Base-by-base conservation (phyloP, 2,113 vertebrate species). In the Sceloporus undulatus region DNA sequence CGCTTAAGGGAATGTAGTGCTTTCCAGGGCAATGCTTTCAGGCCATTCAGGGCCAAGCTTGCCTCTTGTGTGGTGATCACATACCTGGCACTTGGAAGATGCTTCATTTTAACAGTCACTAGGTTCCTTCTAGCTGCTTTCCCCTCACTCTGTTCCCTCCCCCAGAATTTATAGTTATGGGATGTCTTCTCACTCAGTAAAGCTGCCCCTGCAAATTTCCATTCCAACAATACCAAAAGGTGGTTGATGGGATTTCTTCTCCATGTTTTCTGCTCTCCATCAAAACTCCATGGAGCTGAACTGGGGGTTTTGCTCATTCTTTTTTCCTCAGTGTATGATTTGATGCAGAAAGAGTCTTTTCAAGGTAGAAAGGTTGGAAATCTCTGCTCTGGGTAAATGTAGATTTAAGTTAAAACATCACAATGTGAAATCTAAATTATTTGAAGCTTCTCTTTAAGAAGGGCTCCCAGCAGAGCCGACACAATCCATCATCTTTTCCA, bases 401-500 rank as follows among this genome's bases (percentile, higher is more conserved):
- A 82, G 73, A 54, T 70, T 34, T 27, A 29, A 73, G 59, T 5
- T 73, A 75, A 80, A 79, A 54, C 54, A 88, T 77, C 42, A 82
- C 40, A 88, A 88, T 77, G 73, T 21, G 19, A 83, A 48, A 27
- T 19, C 21, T 82, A 76, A 59, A 90, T 86, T 56, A 82, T 48
- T 54, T 73, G 62, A 59, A 70, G 34, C 79, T 8, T 78, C 10
- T 48, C 74, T 77, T 86, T 77, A 70, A 90, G 65, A 82, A 78
- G n/a, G 29, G 19, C 18, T 76, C 84, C 27, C 25, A 82, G 18
- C 25, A 54, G 79, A 68, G 25, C 73, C 23, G 70, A 78, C 79
- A 70, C 62, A 77, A 56, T 42, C 88, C 79, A 76, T 86, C 71
- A 79, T 85, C 84, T 90, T 90, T 90, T 85, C 42, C 34, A 59